Conservation (phyloP, 2,797 vertebrate genomes). For the Falco biarmicus region DNA sequence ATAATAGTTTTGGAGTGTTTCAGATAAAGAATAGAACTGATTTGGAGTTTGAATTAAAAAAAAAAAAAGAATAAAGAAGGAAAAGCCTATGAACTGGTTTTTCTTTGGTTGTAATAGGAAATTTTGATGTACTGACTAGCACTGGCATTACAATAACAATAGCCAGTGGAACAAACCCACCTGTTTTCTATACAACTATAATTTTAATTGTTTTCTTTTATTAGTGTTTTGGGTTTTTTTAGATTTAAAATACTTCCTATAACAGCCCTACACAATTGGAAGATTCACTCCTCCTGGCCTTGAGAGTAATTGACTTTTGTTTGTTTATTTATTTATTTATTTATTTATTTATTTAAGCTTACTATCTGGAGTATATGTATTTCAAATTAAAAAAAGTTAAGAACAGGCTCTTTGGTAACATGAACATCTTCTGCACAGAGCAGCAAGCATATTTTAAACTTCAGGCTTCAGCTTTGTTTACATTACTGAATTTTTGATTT, state of each 20-base stretch:
- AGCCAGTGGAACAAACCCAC: neutral
- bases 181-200: neutral
- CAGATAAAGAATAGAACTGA: neutral
- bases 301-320: neutral
- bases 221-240: neutral
- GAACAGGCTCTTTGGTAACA: neutral
- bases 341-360: neutral
- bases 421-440: neutral
- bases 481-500: constrained; percentile 14
- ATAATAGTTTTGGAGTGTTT: neutral
- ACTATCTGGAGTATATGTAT: neutral
- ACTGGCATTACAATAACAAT: neutral
- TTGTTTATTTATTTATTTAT: neutral
- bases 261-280: neutral
- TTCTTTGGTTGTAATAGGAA: neutral
- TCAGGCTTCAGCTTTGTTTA: neutral
- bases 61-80: neutral
- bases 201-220: neutral
- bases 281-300: neutral
- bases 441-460: neutral
- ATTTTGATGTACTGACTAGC: neutral
- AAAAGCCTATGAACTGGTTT: neutral
- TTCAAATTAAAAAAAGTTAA: neutral
- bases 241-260: neutral
- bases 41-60: neutral